A percentile compares a stretch with the other conserved stretches of the same genome.
Conservation (phyloP, 2,113 vertebrate species). For the Elachura formosa region DNA sequence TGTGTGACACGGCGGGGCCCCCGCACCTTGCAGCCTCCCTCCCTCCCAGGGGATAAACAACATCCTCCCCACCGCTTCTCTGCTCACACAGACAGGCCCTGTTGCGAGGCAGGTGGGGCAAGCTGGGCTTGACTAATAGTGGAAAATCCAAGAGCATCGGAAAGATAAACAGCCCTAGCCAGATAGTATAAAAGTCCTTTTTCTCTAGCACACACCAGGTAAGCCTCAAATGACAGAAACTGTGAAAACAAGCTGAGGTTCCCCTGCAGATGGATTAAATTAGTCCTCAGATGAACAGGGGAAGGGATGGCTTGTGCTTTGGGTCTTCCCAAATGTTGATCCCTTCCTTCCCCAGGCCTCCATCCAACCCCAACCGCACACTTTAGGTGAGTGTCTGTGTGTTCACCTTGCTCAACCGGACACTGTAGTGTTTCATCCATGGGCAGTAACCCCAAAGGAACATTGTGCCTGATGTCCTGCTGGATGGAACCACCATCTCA, state of each 20-base stretch:
- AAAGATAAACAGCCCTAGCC: slow-evolving; percentile 74
- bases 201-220: slow-evolving; percentile 71
- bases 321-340: slow-evolving; percentile 53
- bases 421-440: not conserved
- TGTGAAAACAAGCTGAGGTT: slow-evolving; percentile 68
- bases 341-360: slow-evolving; percentile 16
- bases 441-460: not conserved
- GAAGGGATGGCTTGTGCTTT: slow-evolving; percentile 23
- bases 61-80: not conserved
- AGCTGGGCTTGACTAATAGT: slow-evolving; percentile 59
- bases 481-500: not conserved
- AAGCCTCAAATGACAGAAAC: slow-evolving; percentile 72
- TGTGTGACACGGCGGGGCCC: not conserved
- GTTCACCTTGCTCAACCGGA: not conserved
- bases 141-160: slow-evolving; percentile 73
- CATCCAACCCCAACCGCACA: not conserved
- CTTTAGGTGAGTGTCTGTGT: not conserved
- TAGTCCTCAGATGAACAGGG: slow-evolving; percentile 66
- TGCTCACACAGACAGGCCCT: slow-evolving; percentile 63
- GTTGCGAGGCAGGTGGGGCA: slow-evolving; percentile 65
- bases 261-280: slow-evolving; percentile 70
- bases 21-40: slow-evolving; percentile 18
- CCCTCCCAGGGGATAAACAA: slow-evolving; percentile 26
- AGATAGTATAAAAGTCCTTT: slow-evolving; percentile 78
- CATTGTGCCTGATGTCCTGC: not conserved